Evolutionary conservation across 2,113 vertebrate genomes (phyloP).

Genomic region (Limanda limanda): DNA sequence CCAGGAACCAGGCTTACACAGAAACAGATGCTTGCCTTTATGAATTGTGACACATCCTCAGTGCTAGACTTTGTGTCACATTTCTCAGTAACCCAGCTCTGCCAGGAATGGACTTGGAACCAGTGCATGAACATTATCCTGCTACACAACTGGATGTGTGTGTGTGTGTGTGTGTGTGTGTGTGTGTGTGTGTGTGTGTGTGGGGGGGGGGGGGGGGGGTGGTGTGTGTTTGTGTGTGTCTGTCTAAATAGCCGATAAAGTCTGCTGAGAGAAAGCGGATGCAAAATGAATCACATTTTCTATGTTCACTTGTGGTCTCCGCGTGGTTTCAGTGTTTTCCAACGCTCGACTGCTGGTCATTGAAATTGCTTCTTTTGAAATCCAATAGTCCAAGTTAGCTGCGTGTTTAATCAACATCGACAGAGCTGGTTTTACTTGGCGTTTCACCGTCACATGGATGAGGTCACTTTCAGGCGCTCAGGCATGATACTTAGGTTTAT

Average conservation of each 20-base stretch:
- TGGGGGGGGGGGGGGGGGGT: too few species aligned
- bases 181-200: neutral
- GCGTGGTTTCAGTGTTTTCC: slow-evolving; percentile 34
- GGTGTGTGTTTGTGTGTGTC: too few species aligned
- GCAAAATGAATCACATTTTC: slow-evolving; percentile 39
- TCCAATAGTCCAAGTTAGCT: slow-evolving; percentile 34
- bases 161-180: neutral
- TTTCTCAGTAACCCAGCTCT: slow-evolving; percentile 45
- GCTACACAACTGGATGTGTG: slow-evolving; percentile 7
- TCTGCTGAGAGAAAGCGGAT: slow-evolving; percentile 32
- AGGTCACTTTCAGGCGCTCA: slow-evolving; percentile 45
- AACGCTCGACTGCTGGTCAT: slow-evolving; percentile 12
- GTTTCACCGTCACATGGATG: slow-evolving; percentile 36
- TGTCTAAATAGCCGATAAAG: slow-evolving; percentile 6
- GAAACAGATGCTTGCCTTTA: slow-evolving; percentile 60
- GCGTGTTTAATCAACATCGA: slow-evolving; percentile 6
- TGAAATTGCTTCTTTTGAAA: slow-evolving; percentile 53
- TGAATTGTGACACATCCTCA: slow-evolving; percentile 60
- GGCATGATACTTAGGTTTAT: slow-evolving; percentile 51
- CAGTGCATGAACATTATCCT: slow-evolving; percentile 5
- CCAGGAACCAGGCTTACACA: slow-evolving; percentile 38
- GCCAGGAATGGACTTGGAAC: slow-evolving; percentile 65
- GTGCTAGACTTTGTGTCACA: slow-evolving; percentile 63
- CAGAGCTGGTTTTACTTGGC: slow-evolving; percentile 40
- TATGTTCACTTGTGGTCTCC: slow-evolving; percentile 39